Evolutionary conservation across 2,797 vertebrate genomes (phyloP), one percentile per base, ranked within the genome.

Genomic region (Pipistrellus pygmaeus): DNA sequence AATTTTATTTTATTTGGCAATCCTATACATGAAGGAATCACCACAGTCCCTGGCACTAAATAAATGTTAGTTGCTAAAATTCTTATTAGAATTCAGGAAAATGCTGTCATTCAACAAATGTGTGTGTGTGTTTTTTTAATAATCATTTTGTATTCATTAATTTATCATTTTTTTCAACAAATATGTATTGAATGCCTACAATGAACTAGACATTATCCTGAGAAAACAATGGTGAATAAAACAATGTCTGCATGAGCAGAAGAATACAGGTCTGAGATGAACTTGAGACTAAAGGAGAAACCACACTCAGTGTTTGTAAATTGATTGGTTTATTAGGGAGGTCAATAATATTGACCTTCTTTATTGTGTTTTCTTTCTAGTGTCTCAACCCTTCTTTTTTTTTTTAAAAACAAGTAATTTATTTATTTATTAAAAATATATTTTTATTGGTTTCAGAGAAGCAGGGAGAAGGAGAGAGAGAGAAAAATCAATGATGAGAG

Each of bases 91-190:
- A 32, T 69, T 93, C 53, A 85, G 73, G 38, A 20, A 85, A 88
- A 68, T 81, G 17, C 38, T 85, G 21, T 88, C n/a, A 88, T 88
- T 83, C 9, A 76, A 64, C 25, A 88, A 88, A 38, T 77, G 2
- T 48, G 38, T 90, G 95, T 96, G 90, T 90, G 94, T 90, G 94
- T 96, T 90, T 95, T 96, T 32, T 30, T 18, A 73, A 73, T 78
- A 80, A 46, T 85, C 35, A 23, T 95, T 94, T 41, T 85, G 2
- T 86, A 66, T 46, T 88, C 10, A 69, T 77, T 41, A 76, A 85
- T 85, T 86, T 91, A 75, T 77, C 14, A 77, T 32, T 94, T 9
- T 41, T 88, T 41, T 41, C 51, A 92, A 30, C 30, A 77, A 73
- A 57, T 73, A 71, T 57, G 80, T 88, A 46, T 30, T 72, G 41